Evolutionary conservation across 2,113 vertebrate genomes (phyloP).

Genomic region (Phodopus roborovskii): DNA sequence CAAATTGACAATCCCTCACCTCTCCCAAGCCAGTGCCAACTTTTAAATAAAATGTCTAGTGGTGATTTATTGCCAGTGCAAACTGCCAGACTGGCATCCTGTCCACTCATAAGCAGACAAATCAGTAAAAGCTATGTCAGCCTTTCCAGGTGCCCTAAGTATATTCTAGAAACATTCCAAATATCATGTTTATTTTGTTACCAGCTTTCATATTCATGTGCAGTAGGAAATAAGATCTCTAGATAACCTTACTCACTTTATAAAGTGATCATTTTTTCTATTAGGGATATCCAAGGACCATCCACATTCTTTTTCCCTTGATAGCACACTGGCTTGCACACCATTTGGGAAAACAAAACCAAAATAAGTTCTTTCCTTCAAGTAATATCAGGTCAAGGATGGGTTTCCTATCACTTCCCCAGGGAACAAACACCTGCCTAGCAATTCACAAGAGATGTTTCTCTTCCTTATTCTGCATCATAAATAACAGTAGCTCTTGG

Average conservation of each 20-base stretch:
- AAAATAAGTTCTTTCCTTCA: conserved; percentile 64
- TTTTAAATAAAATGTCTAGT: conserved; percentile 81
- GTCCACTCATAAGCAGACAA: conserved; percentile 74
- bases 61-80: conserved; percentile 75
- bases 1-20: conserved; percentile 74
- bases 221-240: conserved; percentile 13
- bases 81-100: conserved; percentile 74
- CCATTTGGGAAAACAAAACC: conserved; percentile 36
- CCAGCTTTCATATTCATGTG: neutral
- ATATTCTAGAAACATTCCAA: conserved; percentile 63
- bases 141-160: conserved; percentile 53
- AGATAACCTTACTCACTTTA: neutral
- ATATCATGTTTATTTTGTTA: conserved; percentile 46
- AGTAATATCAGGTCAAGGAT: conserved; percentile 52
- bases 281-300: neutral
- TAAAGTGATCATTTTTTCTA: conserved; percentile 14
- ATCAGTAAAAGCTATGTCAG: conserved; percentile 59
- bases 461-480: conserved; percentile 42
- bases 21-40: conserved; percentile 64
- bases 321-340: neutral
- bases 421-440: conserved; percentile 73
- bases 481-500: conserved; percentile 24
- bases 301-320: conserved; percentile 28
- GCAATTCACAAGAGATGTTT: conserved; percentile 57
- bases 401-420: conserved; percentile 70